Evolutionary conservation across 2,888 invertebrate species (phyloP), one percentile per base, ranked within the genome.

Genomic region (Lottia scabra): DNA sequence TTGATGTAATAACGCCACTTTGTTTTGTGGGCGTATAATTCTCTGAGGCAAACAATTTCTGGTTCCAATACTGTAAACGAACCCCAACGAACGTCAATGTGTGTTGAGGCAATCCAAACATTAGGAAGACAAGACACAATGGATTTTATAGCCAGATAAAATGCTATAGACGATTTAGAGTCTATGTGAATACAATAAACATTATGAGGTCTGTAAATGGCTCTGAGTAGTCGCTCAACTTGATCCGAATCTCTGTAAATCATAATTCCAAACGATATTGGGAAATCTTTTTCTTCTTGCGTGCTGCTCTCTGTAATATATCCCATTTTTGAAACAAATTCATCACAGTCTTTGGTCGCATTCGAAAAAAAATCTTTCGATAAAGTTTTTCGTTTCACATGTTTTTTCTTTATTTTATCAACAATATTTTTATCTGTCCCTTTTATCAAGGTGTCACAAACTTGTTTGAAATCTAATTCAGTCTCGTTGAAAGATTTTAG

Each of bases 121-220:
- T 86, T 86, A 10, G 79, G 73, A 65, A 85, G 81, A 74, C 85
- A 83, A 1, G 68, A 62, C 10, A 78, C 75, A 12, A 83, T 80
- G 6, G 65, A 46, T 46, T 30, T 48, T 15, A 82, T 62, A 8
- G 77, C 78, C 0, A 71, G 48, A 23, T 72, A 68, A 30, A 81
- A 73, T 6, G 66, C 66, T 10, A 63, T 27, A 0, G 68, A 62
- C 12, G 80, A 68, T 71, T 80, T 83, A 16, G 43, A 67, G 70
- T 87, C 86, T 5, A 85, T 75, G 71, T 87, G 86, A 27, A 86
- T 76, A 70, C 86, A 86, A 65, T 86, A 86, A 45, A 76, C 65
- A 72, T 86, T 86, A 16, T 85, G 83, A 6, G 85, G 85, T 66
- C 83, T 68, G 68, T 85, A 86, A 26, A 86, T 82, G 6, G 82